Percentiles rank a stretch among this genome's conserved stretches.
Conservation (phyloP, 1,140 invertebrate species). For the Spodoptera litura region DNA sequence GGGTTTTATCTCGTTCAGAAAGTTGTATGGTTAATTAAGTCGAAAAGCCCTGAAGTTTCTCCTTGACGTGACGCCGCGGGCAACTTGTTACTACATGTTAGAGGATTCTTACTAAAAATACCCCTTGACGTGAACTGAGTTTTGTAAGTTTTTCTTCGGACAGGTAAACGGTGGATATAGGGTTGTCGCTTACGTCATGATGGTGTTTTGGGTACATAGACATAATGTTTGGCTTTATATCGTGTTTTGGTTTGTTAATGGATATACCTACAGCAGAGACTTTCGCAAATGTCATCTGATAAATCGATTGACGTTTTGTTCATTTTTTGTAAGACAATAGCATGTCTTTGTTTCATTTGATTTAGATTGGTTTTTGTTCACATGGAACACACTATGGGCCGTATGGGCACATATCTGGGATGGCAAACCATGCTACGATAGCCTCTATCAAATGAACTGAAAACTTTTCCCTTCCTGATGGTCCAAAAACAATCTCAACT, state of each 20-base stretch:
- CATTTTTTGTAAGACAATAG: no score
- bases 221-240: background rate
- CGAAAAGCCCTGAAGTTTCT: constrained; percentile 73
- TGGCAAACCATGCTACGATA: no score
- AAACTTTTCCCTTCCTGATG: no score
- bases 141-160: constrained; percentile 33
- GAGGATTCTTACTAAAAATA: constrained; percentile 50
- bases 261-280: no score
- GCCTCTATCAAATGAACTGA: no score
- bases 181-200: background rate
- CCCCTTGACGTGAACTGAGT: constrained; percentile 21
- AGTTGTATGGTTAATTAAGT: constrained; percentile 79
- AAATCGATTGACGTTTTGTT: no score
- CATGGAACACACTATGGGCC: no score
- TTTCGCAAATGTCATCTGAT: no score
- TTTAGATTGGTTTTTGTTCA: no score
- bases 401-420: no score
- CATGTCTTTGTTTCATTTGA: no score
- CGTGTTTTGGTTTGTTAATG: background rate
- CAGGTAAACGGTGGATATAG: constrained; percentile 1
- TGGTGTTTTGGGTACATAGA: background rate
- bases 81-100: constrained; percentile 72
- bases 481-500: no score
- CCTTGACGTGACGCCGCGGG: constrained; percentile 70
- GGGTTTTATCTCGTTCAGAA: constrained; percentile 68